Base-by-base conservation (phyloP, 2,888 invertebrate species). In the Epinotia ramella region DNA sequence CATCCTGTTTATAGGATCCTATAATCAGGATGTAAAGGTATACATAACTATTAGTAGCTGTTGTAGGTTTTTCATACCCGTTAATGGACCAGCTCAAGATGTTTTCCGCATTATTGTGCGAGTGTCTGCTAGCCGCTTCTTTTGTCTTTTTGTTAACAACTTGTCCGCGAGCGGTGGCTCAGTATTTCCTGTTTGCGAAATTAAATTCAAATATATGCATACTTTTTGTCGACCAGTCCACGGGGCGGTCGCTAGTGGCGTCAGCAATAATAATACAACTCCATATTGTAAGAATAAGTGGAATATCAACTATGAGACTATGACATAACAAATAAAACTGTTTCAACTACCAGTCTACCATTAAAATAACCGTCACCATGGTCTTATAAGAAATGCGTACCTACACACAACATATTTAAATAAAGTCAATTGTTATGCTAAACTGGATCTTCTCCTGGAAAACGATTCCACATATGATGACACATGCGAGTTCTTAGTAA, bases 181-280 rank as follows among this genome's bases (percentile, higher is more conserved):
- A 86, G 87, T 90, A 91, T 92, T 94, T 93, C 93, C 93, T 93
- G 92, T 90, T 92, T 79, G 88, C 86, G 78, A 90, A 91, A 91
- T 90, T 87, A 87, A 87, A 94, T 93, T 92, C 88, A 91, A 93
- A 93, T 93, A 80, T 92, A 93, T 94, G 89, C 93, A 91, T 90
- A 89, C 87, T 92, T 91, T 92, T 93, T 92, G 91, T 89, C 87
- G 89, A 89, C 87, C 84, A 85, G 85, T 86, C 85, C 87, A 86
- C 86, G 83, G 85, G 79, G 78, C 81, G 79, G 76, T 63, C 71
- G 76, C 73, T 70, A 77, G 74, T 78, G 67, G 71, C 77, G 73
- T 77, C 57, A 73, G 70, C 70, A 68, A 57, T 68, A 72, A 65
- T 73, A 77, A 65, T 78, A 76, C 49, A 12, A 65, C 44, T 66